Evolutionary conservation across 2,113 vertebrate genomes (phyloP).

Genomic region (Steatornis caripensis): DNA sequence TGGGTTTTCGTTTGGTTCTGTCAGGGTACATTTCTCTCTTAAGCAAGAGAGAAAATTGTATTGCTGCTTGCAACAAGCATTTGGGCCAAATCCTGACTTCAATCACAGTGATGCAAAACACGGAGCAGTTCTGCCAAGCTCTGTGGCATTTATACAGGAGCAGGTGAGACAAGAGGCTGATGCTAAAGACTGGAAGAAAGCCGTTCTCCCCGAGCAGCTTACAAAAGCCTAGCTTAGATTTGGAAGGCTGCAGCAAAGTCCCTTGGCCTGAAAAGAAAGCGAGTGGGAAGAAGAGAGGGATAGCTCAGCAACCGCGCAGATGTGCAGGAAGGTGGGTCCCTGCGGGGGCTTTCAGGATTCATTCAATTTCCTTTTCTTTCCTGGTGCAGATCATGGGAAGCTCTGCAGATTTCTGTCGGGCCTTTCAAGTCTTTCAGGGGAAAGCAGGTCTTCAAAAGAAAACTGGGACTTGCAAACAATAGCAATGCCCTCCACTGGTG

Average conservation of each 20-base stretch:
- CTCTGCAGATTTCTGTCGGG: slow-evolving; percentile 3
- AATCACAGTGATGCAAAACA: background rate
- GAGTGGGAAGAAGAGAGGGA: background rate
- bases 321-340: background rate
- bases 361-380: background rate
- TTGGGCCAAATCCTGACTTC: background rate
- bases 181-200: background rate
- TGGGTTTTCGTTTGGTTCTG: background rate
- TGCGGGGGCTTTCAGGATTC: background rate
- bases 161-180: background rate
- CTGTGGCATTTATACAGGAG: background rate
- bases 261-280: background rate
- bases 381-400: background rate
- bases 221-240: background rate
- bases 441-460: background rate
- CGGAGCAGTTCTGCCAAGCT: background rate
- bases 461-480: background rate
- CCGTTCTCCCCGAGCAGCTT: background rate
- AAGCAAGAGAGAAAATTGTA: background rate
- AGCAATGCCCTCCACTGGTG: slow-evolving; percentile 7
- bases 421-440: background rate
- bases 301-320: background rate
- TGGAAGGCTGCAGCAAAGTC: background rate
- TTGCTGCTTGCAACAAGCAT: background rate
- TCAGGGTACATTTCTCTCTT: background rate